phyloP scores from a whole-genome alignment of 2,888 invertebrate species.

The Oligia latruncula region DNA sequence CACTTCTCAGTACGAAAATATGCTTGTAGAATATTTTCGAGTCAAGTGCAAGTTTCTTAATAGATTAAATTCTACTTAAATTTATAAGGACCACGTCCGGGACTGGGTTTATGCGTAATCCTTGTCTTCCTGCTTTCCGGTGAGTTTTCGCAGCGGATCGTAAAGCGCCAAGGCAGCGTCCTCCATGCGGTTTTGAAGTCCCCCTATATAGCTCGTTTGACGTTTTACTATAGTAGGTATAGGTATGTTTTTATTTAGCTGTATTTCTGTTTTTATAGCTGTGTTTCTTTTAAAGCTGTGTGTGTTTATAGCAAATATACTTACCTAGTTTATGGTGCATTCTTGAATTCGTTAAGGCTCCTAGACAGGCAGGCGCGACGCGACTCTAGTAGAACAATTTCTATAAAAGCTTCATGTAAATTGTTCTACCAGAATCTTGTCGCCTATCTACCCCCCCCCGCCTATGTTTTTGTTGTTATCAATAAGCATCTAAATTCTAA shows the following conservation, averaged over 20 bases:
- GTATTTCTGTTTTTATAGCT: neutral
- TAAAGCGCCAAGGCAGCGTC: constrained; percentile 34
- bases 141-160: constrained; percentile 45
- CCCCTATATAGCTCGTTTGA: constrained; percentile 19
- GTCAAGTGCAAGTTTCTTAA: constrained; percentile 45
- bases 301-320: neutral
- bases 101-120: constrained; percentile 55
- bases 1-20: constrained; percentile 17
- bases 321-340: neutral
- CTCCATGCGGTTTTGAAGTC: constrained; percentile 36
- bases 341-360: neutral
- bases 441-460: too few species aligned
- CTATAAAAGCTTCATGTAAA: too few species aligned
- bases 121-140: constrained; percentile 43
- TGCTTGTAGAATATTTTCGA: constrained; percentile 40
- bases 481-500: neutral
- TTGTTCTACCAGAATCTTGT: too few species aligned
- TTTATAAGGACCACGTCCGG: constrained; percentile 43
- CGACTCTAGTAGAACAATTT: too few species aligned
- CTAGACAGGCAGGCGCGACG: too few species aligned
- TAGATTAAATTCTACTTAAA: constrained; percentile 48
- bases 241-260: neutral
- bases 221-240: constrained; percentile 13
- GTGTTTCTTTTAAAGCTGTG: constrained; percentile 2
- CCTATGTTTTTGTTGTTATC: too few species aligned